A percentile compares a stretch with the other conserved stretches of the same genome.
phyloP scores from a whole-genome alignment of 1,140 invertebrate genomes.

The Cydia amplana region DNA sequence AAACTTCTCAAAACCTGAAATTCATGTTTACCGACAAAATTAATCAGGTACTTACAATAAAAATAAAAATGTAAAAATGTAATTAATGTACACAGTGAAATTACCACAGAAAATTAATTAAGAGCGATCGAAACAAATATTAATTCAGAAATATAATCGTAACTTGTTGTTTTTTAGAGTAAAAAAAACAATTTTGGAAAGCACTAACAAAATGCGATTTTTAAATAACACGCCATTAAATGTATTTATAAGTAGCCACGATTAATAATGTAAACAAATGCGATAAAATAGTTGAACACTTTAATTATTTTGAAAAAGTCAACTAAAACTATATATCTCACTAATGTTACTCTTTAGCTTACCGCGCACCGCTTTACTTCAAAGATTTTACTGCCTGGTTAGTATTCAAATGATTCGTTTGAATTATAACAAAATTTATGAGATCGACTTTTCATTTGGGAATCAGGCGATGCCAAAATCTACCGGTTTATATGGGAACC shows the following conservation, averaged over 20 bases:
- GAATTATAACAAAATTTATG: constrained; percentile 50
- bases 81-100: too few species aligned
- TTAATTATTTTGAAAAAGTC: constrained; percentile 18
- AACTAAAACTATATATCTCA: constrained; percentile 30
- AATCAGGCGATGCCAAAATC: constrained; percentile 45
- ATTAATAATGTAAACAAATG: constrained; percentile 33
- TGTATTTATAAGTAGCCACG: constrained; percentile 19
- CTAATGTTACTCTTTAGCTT: constrained; percentile 30
- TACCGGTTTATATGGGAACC: constrained; percentile 34
- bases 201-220: constrained; percentile 5
- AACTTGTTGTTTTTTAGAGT: background rate
- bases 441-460: constrained; percentile 47
- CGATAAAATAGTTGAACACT: constrained; percentile 28
- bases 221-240: constrained; percentile 24
- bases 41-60: too few species aligned
- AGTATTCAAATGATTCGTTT: constrained; percentile 29
- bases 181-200: background rate
- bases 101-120: too few species aligned
- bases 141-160: too few species aligned
- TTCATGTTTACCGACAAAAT: too few species aligned
- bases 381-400: constrained; percentile 25
- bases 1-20: too few species aligned
- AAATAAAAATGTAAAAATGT: too few species aligned
- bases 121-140: too few species aligned
- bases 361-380: constrained; percentile 21